Base-by-base conservation (phyloP, 2,113 vertebrate genomes). In the Pituophis catenifer region DNA sequence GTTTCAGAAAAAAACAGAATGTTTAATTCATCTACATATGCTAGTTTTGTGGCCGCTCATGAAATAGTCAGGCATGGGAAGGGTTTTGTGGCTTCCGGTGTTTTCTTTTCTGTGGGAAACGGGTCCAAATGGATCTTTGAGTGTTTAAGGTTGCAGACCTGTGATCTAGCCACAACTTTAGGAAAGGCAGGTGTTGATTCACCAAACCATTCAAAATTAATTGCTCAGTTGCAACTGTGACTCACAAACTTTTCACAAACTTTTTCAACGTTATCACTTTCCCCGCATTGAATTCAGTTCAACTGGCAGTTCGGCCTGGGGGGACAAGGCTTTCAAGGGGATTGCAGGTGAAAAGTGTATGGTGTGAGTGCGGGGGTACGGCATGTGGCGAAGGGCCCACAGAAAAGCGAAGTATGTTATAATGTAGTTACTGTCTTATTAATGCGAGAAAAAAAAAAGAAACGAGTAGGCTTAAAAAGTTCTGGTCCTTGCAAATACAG, bases 351-450 rank as follows among this genome's bases (percentile, higher is more conserved):
- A 44, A 81, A 44, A 21, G 8, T 38, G 1, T 44, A 21, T 38
- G 3, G 7, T 38, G 7, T 2, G 29, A 0, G 6, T 5, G 7
- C 1, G 6, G 6, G 13, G 13, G 13, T n/a, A n/a, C 1, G 0
- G 65, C 65, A 15, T 70, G 29, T 15, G 29, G 1, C 5, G 0
- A 70, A n/a, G 29, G 33, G 33, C 1, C 0, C 33, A 19, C 33
- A 19, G 33, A 38, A 38, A 81, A 44, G 75, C 75, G 3, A 75
- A 38, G 70, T 75, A 7, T 33, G 7, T 33, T 33, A 75, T 38
- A 17, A 17, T 38, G 70, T 33, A 38, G 33, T 38, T 75, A 33
- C n/a, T 33, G n/a, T 15, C n/a, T 75, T 75, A 3, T 65, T 65
- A n/a, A 70, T 29, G 29, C 11, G 2, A 75, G n/a, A 75, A 75